Evolutionary conservation across 2,797 vertebrate genomes (phyloP), one percentile per base, ranked within the genome.

Genomic region (Hylomyscus alleni): DNA sequence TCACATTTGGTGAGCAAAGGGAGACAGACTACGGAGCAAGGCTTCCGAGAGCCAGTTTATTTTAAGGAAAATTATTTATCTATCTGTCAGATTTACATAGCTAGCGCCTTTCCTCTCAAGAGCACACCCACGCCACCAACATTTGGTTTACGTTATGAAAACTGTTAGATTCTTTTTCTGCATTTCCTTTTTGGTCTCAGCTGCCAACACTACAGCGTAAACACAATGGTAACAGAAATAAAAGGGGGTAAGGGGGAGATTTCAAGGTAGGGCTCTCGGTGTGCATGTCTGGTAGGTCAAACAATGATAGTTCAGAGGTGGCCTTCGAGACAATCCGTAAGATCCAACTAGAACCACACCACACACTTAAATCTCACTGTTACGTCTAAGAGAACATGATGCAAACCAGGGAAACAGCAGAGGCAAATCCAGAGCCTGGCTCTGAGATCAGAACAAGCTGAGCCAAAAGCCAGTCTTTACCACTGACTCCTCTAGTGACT

Each of bases 121-220:
- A 96, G 91, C 97, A 97, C 96, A 93, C 97, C 98, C 98, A 98
- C 97, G 50, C 97, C 96, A 97, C 96, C 94, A 97, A 96, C 98
- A 98, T 98, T 98, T 97, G 97, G 97, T 98, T 98, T 97, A 98
- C 93, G 75, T 98, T 98, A 98, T 96, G 87, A 96, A 98, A 98
- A 96, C 95, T 85, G 89, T 96, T 94, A 96, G 95, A 97, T 97
- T 97, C 95, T 98, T 97, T 97, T 97, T 96, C 97, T 97, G 97
- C 95, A 97, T 97, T 97, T 98, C 97, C 97, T 98, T 97, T 98
- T 95, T 11, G 29, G 93, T 92, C 84, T 94, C 91, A 92, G 97
- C 96, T 97, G 97, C 97, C 96, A 95, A 95, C 87, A 94, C 87
- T n/a, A 73, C 90, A 90, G 91, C 96, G 95, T 97, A 97, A 97